Base-by-base conservation (phyloP, 1,140 invertebrate genomes). In the Dendrolimus kikuchii region DNA sequence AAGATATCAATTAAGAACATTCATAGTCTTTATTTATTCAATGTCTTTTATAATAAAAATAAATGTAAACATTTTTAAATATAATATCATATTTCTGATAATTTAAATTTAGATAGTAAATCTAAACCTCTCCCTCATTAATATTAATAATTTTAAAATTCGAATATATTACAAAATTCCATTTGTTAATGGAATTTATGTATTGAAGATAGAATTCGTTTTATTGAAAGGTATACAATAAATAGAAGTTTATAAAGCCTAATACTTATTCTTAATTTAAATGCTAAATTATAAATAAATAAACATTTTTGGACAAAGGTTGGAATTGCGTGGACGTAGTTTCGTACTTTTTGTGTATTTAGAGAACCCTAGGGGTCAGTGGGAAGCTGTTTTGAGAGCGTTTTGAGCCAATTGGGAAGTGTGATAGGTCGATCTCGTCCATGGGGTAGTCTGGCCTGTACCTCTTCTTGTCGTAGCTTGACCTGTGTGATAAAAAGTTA, bases 351-450 rank as follows among this genome's bases (percentile, higher is more conserved):
- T 46, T 46, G 46, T 23, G n/a, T 36, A 36, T 46, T 46, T 46
- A 46, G 10, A 36, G 23, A 23, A 23, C 23, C 23, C 41, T 52
- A 7, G 54, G 45, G 10, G 40, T 23, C 36, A 61, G 57, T 7
- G 51, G 60, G 9, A 58, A 60, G 36, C 38, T 49, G 54, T 62
- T 61, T 38, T 57, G 60, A 37, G 80, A 80, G 6, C 82, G 64
- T 36, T 82, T 82, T 38, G 80, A 81, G 52, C 82, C 81, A 52
- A 82, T 81, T 48, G 82, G 82, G 60, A 84, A 81, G 23, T 70
- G 73, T 5, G 82, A 86, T 5, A 82, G 71, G 56, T 86, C 82
- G 53, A 86, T 86, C 60, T 86, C 80, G 49, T 83, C 81, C 76
- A 84, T 84, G 53, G 78, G 78, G 69, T 75, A 81, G 64, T 84